These are phyloP conservation scores for Perdita meconis DNA, from an alignment of 2,888 invertebrate genomes.

Conservation along the genomic window DNA sequence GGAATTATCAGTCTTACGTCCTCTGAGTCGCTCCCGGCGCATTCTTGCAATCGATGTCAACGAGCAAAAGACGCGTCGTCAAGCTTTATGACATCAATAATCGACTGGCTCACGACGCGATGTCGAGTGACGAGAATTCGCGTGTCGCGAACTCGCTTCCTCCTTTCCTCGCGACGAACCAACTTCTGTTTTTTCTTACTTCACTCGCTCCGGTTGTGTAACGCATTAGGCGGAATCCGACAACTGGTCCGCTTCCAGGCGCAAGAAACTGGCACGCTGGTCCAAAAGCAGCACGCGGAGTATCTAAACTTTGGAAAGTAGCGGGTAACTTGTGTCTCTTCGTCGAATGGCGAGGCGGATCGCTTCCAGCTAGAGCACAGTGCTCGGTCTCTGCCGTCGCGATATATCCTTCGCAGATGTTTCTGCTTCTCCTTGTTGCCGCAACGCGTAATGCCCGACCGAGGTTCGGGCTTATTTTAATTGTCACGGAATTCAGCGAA, in stretches of 20 bases:
- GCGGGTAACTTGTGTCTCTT: conserved; percentile 33
- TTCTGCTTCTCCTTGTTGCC: not conserved
- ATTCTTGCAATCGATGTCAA: conserved; percentile 6
- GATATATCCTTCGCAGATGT: not conserved
- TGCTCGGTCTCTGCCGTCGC: not conserved
- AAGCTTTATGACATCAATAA: conserved; percentile 41
- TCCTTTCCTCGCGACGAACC: not conserved
- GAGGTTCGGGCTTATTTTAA: not conserved
- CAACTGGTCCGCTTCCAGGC: not conserved
- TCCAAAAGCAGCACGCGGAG: conserved; percentile 12
- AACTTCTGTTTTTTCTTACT: conserved; percentile 25
- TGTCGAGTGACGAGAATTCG: conserved; percentile 17
- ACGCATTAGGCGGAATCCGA: conserved; percentile 22
- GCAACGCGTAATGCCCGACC: not conserved
- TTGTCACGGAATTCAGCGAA: not conserved
- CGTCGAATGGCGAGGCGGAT: conserved; percentile 5
- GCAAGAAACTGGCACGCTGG: conserved; percentile 26
- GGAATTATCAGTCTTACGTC: conserved; percentile 14
- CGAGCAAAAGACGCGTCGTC: conserved; percentile 20
- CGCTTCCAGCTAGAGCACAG: not conserved
- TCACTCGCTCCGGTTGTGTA: not conserved
- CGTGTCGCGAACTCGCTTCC: conserved; percentile 1
- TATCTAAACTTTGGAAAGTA: conserved; percentile 35
- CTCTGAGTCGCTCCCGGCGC: not conserved
- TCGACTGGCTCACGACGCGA: conserved; percentile 23